Evolutionary conservation across 2,888 invertebrate genomes (phyloP), one percentile per base, ranked within the genome.

Genomic region (Caradrina kadenii): DNA sequence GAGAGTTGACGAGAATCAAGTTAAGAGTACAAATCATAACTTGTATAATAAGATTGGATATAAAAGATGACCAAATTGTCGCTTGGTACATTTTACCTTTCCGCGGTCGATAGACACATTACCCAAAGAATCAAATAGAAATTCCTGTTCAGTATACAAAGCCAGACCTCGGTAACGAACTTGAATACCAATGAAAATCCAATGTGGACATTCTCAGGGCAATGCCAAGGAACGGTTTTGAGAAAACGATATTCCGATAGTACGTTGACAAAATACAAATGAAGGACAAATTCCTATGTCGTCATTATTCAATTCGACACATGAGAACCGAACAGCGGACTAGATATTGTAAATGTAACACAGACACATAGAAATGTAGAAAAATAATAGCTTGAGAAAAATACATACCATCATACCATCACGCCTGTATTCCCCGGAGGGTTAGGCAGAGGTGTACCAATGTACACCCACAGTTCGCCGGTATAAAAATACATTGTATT

Each of bases 171-270:
- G 60, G 75, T 70, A 72, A 79, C 79, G 68, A 79, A 74, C 70
- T 73, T 86, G 94, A 94, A 94, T 95, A 90, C 86, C 86, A 94
- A 95, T 92, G 86, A 89, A 86, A 69, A 58, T 70, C 80, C 80
- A 84, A 85, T 85, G 89, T 88, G 88, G 85, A 61, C 77, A 90
- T 95, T 94, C 94, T 92, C 93, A 91, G 90, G 90, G 89, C 91
- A 88, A 89, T 88, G 91, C 93, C 91, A 92, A 92, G 89, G 91
- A 93, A 94, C 94, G 91, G 93, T 95, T 94, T 95, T 93, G 88
- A 94, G 94, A 94, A 94, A 93, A 95, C 94, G 91, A 93, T 94
- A 94, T 94, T 93, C 93, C 90, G 86, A 93, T 92, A 89, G 77
- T 83, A 92, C 92, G 92, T 87, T 80, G 65, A 84, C 87, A 77